A percentile compares a stretch with the other conserved stretches of the same genome.
Evolutionary conservation across 2,888 invertebrate species (phyloP).

Genomic region (Peribatodes rhomboidaria): DNA sequence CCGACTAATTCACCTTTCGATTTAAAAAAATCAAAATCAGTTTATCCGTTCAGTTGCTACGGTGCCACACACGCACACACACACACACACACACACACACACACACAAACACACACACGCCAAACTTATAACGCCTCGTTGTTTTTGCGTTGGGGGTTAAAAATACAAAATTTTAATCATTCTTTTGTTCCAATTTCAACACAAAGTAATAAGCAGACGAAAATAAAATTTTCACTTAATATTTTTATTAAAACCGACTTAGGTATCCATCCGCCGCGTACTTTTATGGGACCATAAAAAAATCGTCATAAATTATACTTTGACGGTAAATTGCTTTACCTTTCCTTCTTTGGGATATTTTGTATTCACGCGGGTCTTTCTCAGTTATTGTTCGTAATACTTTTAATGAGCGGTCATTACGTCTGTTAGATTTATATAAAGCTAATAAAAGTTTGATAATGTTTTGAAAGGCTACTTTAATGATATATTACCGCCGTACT

Average conservation of each 20-base stretch:
- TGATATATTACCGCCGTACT: too few relatives aligned
- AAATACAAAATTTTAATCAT: conserved; percentile 15
- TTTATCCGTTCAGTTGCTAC: too few relatives aligned
- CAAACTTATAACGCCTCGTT: too few relatives aligned
- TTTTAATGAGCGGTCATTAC: conserved; percentile 57
- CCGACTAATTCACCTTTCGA: too few relatives aligned
- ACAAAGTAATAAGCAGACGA: conserved; percentile 46
- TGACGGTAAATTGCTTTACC: conserved; percentile 58
- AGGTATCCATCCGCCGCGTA: conserved; percentile 53
- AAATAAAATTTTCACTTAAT: conserved; percentile 59
- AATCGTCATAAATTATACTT: conserved; percentile 70
- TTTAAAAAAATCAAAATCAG: too few relatives aligned
- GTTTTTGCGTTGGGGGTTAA: too few relatives aligned
- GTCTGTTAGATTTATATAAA: conserved; percentile 26
- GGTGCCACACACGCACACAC: too few relatives aligned
- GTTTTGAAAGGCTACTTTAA: conserved; percentile 2
- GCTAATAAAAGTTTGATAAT: conserved; percentile 7
- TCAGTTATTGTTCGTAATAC: conserved; percentile 54
- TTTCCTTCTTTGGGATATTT: conserved; percentile 52
- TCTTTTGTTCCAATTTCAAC: conserved; percentile 35
- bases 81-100: too few relatives aligned
- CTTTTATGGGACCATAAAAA: conserved; percentile 66
- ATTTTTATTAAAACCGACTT: conserved; percentile 60
- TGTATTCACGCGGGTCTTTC: conserved; percentile 54
- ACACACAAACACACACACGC: too few relatives aligned